A percentile compares a stretch with the other conserved stretches of the same genome.
phyloP scores from a whole-genome alignment of 2,113 vertebrate genomes.

The Numenius arquata region DNA sequence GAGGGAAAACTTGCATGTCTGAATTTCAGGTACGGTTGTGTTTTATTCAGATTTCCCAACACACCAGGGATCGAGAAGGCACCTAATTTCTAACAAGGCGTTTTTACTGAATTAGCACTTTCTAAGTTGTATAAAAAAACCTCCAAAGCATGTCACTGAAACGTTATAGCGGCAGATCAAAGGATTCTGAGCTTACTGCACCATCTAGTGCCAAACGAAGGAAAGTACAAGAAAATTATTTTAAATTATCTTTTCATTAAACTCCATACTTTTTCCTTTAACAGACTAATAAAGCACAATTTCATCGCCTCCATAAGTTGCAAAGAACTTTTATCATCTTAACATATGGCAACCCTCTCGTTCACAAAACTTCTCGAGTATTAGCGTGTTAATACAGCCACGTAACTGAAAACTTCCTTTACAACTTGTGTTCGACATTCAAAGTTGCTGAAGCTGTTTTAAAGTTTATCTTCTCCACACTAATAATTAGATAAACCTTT shows the following conservation, averaged over 20 bases:
- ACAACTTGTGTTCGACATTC: background rate
- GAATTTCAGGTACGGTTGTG: background rate
- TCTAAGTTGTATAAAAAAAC: background rate
- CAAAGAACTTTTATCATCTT: background rate
- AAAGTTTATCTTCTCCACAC: background rate
- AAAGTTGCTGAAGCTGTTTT: background rate
- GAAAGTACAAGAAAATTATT: background rate
- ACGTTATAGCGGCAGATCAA: background rate
- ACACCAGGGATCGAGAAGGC: background rate
- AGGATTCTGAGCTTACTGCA: constrained; percentile 17
- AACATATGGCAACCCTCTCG: background rate
- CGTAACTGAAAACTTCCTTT: background rate
- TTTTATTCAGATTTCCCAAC: constrained; percentile 1
- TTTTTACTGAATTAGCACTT: constrained; percentile 8
- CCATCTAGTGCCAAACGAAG: constrained; percentile 63
- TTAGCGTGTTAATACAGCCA: background rate
- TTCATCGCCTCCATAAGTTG: background rate
- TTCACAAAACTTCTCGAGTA: background rate
- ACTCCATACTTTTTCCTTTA: background rate
- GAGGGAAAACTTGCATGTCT: background rate
- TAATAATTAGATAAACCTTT: background rate
- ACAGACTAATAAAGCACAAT: background rate
- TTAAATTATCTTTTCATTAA: background rate
- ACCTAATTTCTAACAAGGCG: background rate
- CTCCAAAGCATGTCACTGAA: background rate